Evolutionary conservation across 2,113 vertebrate species (phyloP), one percentile per base, ranked within the genome.

Genomic region (Etheostoma spectabile): DNA sequence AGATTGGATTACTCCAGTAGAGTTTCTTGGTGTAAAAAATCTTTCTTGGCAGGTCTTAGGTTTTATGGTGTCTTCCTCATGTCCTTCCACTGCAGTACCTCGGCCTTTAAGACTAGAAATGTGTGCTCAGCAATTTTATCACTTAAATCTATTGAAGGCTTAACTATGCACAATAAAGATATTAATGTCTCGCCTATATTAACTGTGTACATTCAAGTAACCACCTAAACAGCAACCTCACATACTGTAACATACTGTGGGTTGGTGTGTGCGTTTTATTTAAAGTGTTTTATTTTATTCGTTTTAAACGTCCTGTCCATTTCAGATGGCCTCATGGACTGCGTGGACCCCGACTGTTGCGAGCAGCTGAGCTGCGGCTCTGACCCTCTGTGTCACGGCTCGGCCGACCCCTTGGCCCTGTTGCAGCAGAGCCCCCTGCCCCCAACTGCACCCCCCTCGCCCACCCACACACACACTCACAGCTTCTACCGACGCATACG

Each of bases 341-440:
- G 98, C 13, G 95, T 99, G 16, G 98, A 99, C 84, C 98, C 98
- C 0, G 98, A 99, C 81, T 99, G 98, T 51, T 99, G 98, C 77
- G 96, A 97, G 86, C 97, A 99, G 93, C 95, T 95, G 92, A 97
- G 96, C 79, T 99, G 98, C 70, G 96, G 94, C 3, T 93, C 95
- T 0, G 98, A 97, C 83, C 95, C 98, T 8, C 96, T 99, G 83
- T 99, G 98, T 82, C 98, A 99, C 82, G 98, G 98, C 38, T 99
- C 98, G 0, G 97, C 98, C 63, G 97, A 99, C 93, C 98, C 98
- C 46, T 93, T 98, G 79, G 97, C 98, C 89, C 96, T 99, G 78
- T 94, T 99, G 84, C 97, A 98, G 89, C 96, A 97, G 89, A 97
- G 93, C 91, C 95, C 95, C 8, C 91, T 92, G 1, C 93, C 96